A percentile compares a stretch with the other conserved stretches of the same genome.
phyloP scores from a whole-genome alignment of 2,888 invertebrate genomes.

The Drosophila pseudotakahashii region DNA sequence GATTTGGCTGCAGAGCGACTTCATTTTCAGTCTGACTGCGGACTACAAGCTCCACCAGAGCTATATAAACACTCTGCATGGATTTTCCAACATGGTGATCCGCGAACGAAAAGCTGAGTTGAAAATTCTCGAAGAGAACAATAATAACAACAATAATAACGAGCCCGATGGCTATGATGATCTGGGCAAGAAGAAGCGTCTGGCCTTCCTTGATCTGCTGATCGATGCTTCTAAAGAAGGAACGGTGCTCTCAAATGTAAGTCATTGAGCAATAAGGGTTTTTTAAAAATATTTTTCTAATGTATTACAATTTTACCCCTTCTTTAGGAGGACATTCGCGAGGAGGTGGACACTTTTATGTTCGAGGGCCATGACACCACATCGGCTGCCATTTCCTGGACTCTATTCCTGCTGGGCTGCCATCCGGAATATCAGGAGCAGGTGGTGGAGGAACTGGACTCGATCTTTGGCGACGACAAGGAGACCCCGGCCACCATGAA shows the following conservation, averaged over 20 bases:
- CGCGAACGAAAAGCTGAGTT: slow-evolving; percentile 84
- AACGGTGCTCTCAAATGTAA: slow-evolving; percentile 79
- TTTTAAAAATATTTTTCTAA: background rate
- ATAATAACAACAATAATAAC: slow-evolving; percentile 74
- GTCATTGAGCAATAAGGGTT: background rate
- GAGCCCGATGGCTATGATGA: slow-evolving; percentile 78
- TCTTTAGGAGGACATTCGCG: slow-evolving; percentile 85
- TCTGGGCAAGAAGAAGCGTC: slow-evolving; percentile 85
- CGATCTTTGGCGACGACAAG: slow-evolving; percentile 84
- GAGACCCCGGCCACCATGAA: slow-evolving; percentile 85
- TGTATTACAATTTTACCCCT: background rate
- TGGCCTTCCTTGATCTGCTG: slow-evolving; percentile 87
- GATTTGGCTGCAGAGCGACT: slow-evolving; percentile 87
- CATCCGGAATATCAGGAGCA: slow-evolving; percentile 84
- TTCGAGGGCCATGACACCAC: slow-evolving; percentile 86
- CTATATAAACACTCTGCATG: slow-evolving; percentile 84
- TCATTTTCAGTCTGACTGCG: slow-evolving; percentile 86
- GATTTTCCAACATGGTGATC: slow-evolving; percentile 85
- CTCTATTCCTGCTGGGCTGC: slow-evolving; percentile 82
- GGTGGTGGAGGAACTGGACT: slow-evolving; percentile 85
- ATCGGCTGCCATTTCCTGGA: slow-evolving; percentile 84
- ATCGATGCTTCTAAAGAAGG: slow-evolving; percentile 86
- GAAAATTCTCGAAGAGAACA: slow-evolving; percentile 62
- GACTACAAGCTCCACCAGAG: slow-evolving; percentile 86
- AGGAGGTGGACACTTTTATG: slow-evolving; percentile 89